phyloP scores from a whole-genome alignment of 2,113 vertebrate genomes.

The Empidonax alnorum region DNA sequence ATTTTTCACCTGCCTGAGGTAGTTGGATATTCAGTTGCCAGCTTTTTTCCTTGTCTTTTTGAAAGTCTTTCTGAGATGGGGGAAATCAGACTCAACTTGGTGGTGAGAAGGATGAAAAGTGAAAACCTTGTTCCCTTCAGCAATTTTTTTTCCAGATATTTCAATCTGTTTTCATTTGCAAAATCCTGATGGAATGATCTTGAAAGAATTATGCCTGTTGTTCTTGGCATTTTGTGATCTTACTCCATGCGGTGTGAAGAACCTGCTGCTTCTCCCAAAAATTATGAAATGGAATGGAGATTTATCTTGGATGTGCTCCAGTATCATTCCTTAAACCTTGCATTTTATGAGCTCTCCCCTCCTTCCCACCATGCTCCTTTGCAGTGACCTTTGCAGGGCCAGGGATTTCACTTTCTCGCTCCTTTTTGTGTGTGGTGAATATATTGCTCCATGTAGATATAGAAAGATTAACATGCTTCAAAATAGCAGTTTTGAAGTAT shows the following conservation, averaged over 20 bases:
- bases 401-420: neutral
- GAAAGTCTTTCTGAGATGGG: neutral
- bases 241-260: conserved; percentile 66
- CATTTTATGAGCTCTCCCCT: conserved; percentile 41
- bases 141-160: conserved; percentile 46
- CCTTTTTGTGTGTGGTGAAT: neutral
- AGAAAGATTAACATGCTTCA: neutral
- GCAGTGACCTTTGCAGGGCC: neutral
- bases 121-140: conserved; percentile 65
- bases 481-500: neutral
- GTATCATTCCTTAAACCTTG: conserved; percentile 61
- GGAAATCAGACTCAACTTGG: neutral
- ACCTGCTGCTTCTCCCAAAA: conserved; percentile 74
- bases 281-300: conserved; percentile 71
- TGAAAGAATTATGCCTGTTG: conserved; percentile 74
- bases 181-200: conserved; percentile 68
- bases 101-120: conserved; percentile 47
- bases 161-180: conserved; percentile 69
- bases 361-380: neutral
- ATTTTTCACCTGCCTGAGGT: neutral
- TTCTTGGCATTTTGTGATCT: conserved; percentile 73
- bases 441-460: neutral
- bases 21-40: neutral
- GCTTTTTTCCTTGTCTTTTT: neutral
- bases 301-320: conserved; percentile 76